phyloP scores from a whole-genome alignment of 1,140 invertebrate species.

The Bombus waltoni region DNA sequence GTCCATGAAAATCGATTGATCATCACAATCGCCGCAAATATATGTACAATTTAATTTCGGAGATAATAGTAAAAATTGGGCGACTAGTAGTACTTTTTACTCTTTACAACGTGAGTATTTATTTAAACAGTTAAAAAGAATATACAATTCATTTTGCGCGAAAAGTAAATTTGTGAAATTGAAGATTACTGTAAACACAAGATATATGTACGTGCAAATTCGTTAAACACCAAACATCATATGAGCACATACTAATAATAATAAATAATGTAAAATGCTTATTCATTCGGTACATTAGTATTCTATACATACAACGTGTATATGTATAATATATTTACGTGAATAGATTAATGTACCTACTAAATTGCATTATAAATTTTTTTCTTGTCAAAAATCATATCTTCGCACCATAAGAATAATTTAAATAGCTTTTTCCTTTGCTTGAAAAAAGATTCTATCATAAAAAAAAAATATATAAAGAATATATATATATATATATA shows the following conservation, averaged over 20 bases:
- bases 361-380: neutral
- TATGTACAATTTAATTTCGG: neutral
- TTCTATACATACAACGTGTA: slow-evolving; percentile 12
- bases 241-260: neutral
- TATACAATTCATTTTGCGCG: slow-evolving; percentile 33
- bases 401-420: slow-evolving; percentile 20
- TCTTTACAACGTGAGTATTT: slow-evolving; percentile 46
- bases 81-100: neutral
- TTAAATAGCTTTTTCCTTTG: neutral
- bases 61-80: slow-evolving; percentile 9
- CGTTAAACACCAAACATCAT: neutral
- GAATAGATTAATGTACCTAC: neutral
- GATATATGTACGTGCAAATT: neutral
- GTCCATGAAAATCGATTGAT: slow-evolving; percentile 12
- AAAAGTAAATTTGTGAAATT: neutral
- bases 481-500: slow-evolving; percentile 28
- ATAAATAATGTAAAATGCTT: neutral
- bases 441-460: slow-evolving; percentile 14
- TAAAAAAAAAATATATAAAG: slow-evolving; percentile 43
- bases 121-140: slow-evolving; percentile 43
- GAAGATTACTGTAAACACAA: slow-evolving; percentile 10
- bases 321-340: neutral
- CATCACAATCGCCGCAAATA: neutral
- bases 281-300: neutral
- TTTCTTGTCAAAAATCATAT: slow-evolving; percentile 7